phyloP scores from a whole-genome alignment of 2,113 vertebrate genomes.

The Otocyon megalotis region DNA sequence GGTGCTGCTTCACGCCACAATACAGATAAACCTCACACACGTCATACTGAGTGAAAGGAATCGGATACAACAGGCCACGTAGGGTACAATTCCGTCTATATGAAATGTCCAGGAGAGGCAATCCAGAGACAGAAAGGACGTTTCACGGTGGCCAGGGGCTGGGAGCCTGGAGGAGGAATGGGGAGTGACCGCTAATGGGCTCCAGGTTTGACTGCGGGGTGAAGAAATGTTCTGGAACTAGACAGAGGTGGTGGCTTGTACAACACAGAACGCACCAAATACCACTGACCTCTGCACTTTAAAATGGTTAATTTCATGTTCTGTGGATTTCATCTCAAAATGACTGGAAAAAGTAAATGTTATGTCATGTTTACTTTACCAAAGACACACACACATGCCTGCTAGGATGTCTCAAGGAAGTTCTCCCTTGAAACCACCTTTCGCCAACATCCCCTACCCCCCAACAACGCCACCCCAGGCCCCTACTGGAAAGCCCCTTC shows the following conservation, averaged over 20 bases:
- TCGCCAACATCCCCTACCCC: neutral
- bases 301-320: neutral
- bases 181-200: neutral
- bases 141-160: neutral
- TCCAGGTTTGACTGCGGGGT: neutral
- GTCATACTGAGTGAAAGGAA: neutral
- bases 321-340: constrained; percentile 28
- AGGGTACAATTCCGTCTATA: neutral
- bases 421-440: neutral
- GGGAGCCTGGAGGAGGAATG: neutral
- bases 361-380: neutral
- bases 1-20: neutral
- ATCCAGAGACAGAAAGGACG: neutral
- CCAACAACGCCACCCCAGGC: neutral
- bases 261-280: neutral
- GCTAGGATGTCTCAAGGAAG: neutral
- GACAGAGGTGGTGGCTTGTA: neutral
- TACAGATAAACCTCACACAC: neutral
- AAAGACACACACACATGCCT: neutral
- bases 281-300: neutral
- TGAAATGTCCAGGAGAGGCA: neutral
- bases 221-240: neutral
- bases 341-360: neutral
- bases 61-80: neutral
- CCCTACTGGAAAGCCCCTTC: neutral